Evolutionary conservation across 2,113 vertebrate species (phyloP).

Genomic region (Amphilophus citrinellus): DNA sequence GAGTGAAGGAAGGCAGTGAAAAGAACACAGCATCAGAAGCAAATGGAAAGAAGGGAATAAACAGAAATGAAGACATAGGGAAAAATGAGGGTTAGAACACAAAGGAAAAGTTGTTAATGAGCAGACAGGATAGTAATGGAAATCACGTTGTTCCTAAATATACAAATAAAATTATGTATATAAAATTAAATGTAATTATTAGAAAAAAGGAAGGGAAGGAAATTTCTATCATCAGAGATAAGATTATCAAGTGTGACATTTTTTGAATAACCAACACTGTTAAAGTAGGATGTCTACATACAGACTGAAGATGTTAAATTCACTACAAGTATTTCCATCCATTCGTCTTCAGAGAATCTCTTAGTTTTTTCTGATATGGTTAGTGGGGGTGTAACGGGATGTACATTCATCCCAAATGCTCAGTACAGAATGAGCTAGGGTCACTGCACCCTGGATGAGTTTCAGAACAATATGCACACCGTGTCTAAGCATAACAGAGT

Average conservation of each 20-base stretch:
- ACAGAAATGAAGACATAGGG: slow-evolving; percentile 54
- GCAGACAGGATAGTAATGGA: slow-evolving; percentile 50
- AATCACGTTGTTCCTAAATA: slow-evolving; percentile 24
- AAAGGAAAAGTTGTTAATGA: slow-evolving; percentile 62
- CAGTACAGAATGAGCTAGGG: too few species aligned
- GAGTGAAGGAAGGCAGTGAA: slow-evolving; percentile 42
- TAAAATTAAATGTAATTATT: slow-evolving; percentile 3
- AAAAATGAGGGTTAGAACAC: slow-evolving; percentile 57
- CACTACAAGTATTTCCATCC: background rate
- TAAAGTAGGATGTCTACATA: background rate
- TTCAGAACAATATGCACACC: background rate
- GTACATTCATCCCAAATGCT: background rate
- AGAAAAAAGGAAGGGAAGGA: background rate
- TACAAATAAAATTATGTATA: background rate
- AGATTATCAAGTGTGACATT: background rate
- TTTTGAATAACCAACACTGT: background rate
- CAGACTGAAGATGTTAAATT: background rate
- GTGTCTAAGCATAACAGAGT: background rate
- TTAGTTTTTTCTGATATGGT: background rate
- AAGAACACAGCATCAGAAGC: slow-evolving; percentile 10
- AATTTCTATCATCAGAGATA: background rate
- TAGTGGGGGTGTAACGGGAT: background rate
- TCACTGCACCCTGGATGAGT: background rate
- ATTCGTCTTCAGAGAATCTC: background rate
- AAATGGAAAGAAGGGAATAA: slow-evolving; percentile 38